A percentile compares a stretch with the other conserved stretches of the same genome.
Evolutionary conservation across 64 coral and sea anemone genomes (phyloP).

Genomic region (Actinia equina): DNA sequence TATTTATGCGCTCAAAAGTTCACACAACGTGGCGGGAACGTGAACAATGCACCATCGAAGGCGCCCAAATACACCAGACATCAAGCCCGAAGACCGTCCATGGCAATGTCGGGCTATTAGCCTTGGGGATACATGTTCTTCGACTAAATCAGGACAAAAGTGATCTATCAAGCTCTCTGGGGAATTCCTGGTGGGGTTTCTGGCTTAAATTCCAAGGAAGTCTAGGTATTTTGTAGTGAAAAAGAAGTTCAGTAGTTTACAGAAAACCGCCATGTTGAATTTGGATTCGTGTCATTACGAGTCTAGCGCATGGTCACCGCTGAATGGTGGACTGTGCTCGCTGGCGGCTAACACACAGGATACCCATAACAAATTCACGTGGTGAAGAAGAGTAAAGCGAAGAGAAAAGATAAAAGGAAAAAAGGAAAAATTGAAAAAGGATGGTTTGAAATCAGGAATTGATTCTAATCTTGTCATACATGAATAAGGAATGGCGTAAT

Average conservation of each 20-base stretch:
- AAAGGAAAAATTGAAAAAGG: background rate
- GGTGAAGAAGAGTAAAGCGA: background rate
- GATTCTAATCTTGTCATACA: no score
- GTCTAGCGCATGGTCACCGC: conserved; percentile 16
- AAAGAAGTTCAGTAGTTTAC: conserved; percentile 47
- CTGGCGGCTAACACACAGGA: background rate
- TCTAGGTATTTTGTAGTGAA: conserved; percentile 52
- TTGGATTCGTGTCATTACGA: conserved; percentile 49
- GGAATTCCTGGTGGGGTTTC: conserved; percentile 5
- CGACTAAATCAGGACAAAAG: conserved; percentile 30
- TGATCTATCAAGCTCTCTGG: background rate
- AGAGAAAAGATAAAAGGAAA: background rate
- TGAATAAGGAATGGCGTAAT: no score
- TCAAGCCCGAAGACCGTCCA: conserved; percentile 17
- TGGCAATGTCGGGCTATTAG: background rate
- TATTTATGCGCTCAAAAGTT: conserved; percentile 19
- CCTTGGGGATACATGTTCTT: conserved; percentile 2
- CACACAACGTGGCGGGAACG: conserved; percentile 64
- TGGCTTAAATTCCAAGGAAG: conserved; percentile 19
- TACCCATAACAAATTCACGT: background rate
- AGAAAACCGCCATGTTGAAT: conserved; percentile 93
- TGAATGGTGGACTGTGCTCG: background rate
- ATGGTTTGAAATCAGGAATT: no score
- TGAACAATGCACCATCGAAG: conserved; percentile 34
- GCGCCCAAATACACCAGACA: conserved; percentile 4